phyloP scores from a whole-genome alignment of 2,797 vertebrate genomes.

The Distichodus sexfasciatus region DNA sequence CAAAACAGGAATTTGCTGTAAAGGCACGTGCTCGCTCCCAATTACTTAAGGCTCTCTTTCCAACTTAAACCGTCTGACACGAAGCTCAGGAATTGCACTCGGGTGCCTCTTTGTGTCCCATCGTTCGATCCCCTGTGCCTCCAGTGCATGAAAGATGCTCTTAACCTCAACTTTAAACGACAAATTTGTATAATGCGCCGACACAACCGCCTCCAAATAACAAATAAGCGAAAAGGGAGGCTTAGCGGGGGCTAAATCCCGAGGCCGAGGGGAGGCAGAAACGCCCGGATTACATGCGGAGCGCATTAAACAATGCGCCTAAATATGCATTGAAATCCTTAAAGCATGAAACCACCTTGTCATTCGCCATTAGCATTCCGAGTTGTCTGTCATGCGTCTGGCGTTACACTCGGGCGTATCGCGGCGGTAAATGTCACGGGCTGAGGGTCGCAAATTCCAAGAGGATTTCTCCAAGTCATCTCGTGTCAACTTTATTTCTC shows the following conservation, averaged over 20 bases:
- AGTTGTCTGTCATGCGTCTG: constrained; percentile 62
- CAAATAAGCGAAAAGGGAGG: constrained; percentile 73
- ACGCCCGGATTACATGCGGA: constrained; percentile 72
- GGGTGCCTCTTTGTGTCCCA: constrained; percentile 64
- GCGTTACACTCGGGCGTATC: constrained; percentile 60
- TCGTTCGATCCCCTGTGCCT: constrained; percentile 60
- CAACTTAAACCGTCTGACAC: constrained; percentile 60
- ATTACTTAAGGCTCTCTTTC: constrained; percentile 70
- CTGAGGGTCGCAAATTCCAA: constrained; percentile 46
- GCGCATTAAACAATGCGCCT: constrained; percentile 77
- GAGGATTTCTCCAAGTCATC: constrained; percentile 48
- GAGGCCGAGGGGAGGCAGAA: constrained; percentile 70
- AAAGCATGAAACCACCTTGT: constrained; percentile 72
- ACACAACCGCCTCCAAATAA: constrained; percentile 68
- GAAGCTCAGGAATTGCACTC: constrained; percentile 54
- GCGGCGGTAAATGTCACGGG: constrained; percentile 61
- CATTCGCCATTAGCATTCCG: constrained; percentile 77
- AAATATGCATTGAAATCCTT: constrained; percentile 79
- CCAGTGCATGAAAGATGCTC: constrained; percentile 68
- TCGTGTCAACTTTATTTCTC: constrained; percentile 46
- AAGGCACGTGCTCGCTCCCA: constrained; percentile 67
- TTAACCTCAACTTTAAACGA: constrained; percentile 71
- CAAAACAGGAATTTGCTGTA: constrained; percentile 65
- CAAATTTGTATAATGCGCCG: constrained; percentile 77
- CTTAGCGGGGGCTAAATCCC: constrained; percentile 75